Evolutionary conservation across 1,140 invertebrate species (phyloP).

Genomic region (Brachionus koreanus): DNA sequence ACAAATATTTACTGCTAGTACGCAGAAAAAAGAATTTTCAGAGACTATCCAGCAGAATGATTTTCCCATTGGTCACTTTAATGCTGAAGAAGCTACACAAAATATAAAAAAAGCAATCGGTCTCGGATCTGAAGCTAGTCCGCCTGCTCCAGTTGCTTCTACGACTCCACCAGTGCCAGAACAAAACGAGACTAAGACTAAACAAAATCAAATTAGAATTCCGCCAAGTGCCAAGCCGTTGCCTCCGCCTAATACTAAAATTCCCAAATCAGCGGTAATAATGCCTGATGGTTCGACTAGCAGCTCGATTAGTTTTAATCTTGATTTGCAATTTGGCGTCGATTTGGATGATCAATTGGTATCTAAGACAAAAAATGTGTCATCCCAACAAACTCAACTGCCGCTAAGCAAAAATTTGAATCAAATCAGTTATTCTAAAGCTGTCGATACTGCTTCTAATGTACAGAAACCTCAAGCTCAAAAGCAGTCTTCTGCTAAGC

Average conservation of each 20-base stretch:
- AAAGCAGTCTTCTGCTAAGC: background rate
- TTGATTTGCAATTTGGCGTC: conserved; percentile 27
- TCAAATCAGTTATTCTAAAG: background rate
- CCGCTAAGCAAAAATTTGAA: background rate
- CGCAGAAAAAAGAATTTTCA: conserved; percentile 17
- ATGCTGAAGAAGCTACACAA: conserved; percentile 37
- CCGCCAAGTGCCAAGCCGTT: background rate
- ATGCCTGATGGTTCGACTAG: conserved; percentile 29
- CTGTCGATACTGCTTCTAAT: background rate
- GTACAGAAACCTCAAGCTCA: background rate
- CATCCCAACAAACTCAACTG: background rate
- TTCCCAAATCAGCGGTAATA: conserved; percentile 40
- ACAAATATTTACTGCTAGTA: conserved; percentile 34
- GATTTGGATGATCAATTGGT: conserved; percentile 6
- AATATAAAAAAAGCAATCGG: conserved; percentile 43
- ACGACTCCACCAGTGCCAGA: background rate
- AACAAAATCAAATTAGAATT: background rate
- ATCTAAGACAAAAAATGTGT: background rate
- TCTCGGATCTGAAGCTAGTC: background rate
- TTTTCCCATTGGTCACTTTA: conserved; percentile 43
- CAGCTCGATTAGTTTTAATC: background rate
- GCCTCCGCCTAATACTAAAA: conserved; percentile 32
- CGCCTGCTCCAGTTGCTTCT: background rate
- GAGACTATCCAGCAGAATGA: background rate
- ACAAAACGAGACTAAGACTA: background rate